Evolutionary conservation across 2,888 invertebrate species (phyloP), one percentile per base, ranked within the genome.

Genomic region (Acleris literana): DNA sequence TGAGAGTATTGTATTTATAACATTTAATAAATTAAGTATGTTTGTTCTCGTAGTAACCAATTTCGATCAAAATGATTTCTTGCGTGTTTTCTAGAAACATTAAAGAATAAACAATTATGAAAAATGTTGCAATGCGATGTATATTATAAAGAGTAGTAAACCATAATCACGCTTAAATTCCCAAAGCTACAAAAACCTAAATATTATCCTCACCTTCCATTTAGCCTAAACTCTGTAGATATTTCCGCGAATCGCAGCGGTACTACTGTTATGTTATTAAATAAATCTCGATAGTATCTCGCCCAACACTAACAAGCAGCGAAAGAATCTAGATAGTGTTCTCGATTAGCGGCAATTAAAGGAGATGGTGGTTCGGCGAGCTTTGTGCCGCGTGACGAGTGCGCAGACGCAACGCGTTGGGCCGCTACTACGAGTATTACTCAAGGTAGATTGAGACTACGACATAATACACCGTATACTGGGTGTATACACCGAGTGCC

Each of bases 241-340:
- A 22, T 51, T 54, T 63, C 66, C 65, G 25, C 68, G 63, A 68
- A 70, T 64, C 33, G 60, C 64, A 53, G 71, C 73, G 68, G 61
- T 77, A 77, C 74, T 74, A 78, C 76, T 75, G 81, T 82, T 76
- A 76, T 72, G 71, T 76, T 78, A 77, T 80, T 80, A 78, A 83
- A 83, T 83, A 81, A 82, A 79, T 80, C 79, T 80, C 72, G 81
- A 79, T 76, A 59, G 44, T 78, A 86, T 86, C 85, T 81, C 70
- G 66, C 67, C 73, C 71, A 76, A 77, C 78, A 75, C 82, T 86
- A 87, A 86, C 83, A 74, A 85, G 82, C 79, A 72, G 74, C 67
- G 79, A 79, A 84, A 82, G 80, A 84, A 85, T 86, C 83, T 77
- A 82, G 87, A 87, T 87, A 84, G 83, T 81, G 82, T 80, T 78